A percentile compares a stretch with the other conserved stretches of the same genome.
Evolutionary conservation across 2,888 invertebrate species (phyloP).

Genomic region (Drosophila emarginata): DNA sequence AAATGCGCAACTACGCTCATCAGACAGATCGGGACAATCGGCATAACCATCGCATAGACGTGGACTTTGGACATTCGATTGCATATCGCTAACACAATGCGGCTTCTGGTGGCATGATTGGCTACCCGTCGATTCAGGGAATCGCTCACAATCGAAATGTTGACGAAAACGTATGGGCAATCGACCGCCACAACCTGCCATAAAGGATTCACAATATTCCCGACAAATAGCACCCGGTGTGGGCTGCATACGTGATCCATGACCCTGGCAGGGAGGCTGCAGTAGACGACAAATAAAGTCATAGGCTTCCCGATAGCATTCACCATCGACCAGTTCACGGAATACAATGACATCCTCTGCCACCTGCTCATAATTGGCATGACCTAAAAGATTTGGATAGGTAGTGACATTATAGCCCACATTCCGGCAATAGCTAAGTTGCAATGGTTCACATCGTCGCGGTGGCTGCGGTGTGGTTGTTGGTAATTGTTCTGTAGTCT

Average conservation of each 20-base stretch:
- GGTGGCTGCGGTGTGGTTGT: constrained; percentile 84
- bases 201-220: constrained; percentile 92
- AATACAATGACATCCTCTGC: constrained; percentile 90
- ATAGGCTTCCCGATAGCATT: constrained; percentile 93
- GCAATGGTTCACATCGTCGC: constrained; percentile 87
- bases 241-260: constrained; percentile 84
- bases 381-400: constrained; percentile 90
- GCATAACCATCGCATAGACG: constrained; percentile 93
- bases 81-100: constrained; percentile 90
- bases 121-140: constrained; percentile 90
- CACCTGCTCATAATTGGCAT: constrained; percentile 85
- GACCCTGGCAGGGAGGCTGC: constrained; percentile 90
- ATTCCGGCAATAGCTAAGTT: constrained; percentile 87
- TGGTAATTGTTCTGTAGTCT: constrained; percentile 79
- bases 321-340: constrained; percentile 93
- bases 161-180: constrained; percentile 88
- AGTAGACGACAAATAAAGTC: constrained; percentile 94
- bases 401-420: constrained; percentile 91
- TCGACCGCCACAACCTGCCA: constrained; percentile 91
- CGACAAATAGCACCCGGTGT: constrained; percentile 84
- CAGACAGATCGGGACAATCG: constrained; percentile 92
- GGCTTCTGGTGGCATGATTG: constrained; percentile 91
- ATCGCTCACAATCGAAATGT: constrained; percentile 89
- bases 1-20: constrained; percentile 91
- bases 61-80: constrained; percentile 88